Conservation (phyloP, 1,140 invertebrate genomes). For the Hycleus cichorii region DNA sequence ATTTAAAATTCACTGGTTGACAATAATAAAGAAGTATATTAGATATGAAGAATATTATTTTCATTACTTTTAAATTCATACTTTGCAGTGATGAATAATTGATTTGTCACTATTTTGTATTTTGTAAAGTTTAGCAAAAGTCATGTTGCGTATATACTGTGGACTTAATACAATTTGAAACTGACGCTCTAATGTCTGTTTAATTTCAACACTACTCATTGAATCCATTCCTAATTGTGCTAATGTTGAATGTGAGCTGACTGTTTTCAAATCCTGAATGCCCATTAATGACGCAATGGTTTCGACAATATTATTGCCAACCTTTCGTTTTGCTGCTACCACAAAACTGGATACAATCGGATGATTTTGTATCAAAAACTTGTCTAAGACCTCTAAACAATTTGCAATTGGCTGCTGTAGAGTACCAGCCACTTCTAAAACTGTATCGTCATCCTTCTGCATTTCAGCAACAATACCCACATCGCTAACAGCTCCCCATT, state of each 20-base stretch:
- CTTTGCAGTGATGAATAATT: too few relatives aligned
- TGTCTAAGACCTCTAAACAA: constrained; percentile 60
- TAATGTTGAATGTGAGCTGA: constrained; percentile 59
- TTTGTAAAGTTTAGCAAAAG: too few relatives aligned
- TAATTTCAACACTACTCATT: constrained; percentile 72
- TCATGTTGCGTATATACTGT: too few relatives aligned
- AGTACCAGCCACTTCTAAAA: constrained; percentile 68
- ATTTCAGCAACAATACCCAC: constrained; percentile 69
- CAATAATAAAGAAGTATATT: too few relatives aligned
- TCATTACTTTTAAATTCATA: too few relatives aligned
- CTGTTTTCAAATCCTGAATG: constrained; percentile 25
- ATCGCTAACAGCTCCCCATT: constrained; percentile 64
- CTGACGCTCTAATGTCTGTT: constrained; percentile 58
- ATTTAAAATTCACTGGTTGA: too few relatives aligned
- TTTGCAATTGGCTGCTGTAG: constrained; percentile 74
- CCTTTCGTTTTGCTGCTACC: constrained; percentile 53
- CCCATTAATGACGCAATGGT: constrained; percentile 56
- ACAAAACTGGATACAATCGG: constrained; percentile 51
- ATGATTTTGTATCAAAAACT: constrained; percentile 62
- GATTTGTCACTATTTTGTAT: too few relatives aligned
- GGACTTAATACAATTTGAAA: constrained; percentile 52
- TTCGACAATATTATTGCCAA: constrained; percentile 49
- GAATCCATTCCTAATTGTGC: constrained; percentile 84
- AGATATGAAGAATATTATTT: too few relatives aligned
- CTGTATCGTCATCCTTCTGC: constrained; percentile 70